Evolutionary conservation across 2,797 vertebrate species (phyloP).

Genomic region (Schizothorax lantsangensis): DNA sequence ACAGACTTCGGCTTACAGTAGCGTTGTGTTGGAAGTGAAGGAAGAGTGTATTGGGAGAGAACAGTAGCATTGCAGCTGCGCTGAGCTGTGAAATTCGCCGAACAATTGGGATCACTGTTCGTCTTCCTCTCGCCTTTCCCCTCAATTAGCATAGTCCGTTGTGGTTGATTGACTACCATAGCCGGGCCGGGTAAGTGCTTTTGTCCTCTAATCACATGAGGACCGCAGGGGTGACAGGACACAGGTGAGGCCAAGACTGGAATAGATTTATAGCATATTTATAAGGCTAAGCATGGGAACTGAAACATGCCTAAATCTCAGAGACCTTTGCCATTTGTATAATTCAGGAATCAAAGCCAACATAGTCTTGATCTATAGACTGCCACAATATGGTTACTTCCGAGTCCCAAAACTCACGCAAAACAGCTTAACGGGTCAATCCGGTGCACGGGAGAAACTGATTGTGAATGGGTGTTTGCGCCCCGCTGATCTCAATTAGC

Average conservation of each 20-base stretch:
- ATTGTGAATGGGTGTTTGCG: conserved; percentile 74
- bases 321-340: conserved; percentile 30
- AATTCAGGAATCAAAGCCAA: conserved; percentile 32
- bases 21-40: conserved; percentile 11
- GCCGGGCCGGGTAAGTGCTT: conserved; percentile 75
- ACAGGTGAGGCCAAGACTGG: conserved; percentile 83
- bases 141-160: conserved; percentile 87
- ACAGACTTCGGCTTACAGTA: conserved; percentile 32
- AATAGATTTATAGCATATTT: conserved; percentile 68
- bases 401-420: conserved; percentile 17
- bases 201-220: conserved; percentile 84
- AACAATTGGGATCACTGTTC: conserved; percentile 86
- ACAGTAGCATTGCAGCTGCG: conserved; percentile 79
- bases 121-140: conserved; percentile 78
- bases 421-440: conserved; percentile 26
- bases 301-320: conserved; percentile 42
- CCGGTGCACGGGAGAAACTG: conserved; percentile 69
- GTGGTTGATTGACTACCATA: conserved; percentile 85
- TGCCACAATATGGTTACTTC: not conserved
- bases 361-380: conserved; percentile 3
- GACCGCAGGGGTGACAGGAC: conserved; percentile 83
- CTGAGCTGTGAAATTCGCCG: conserved; percentile 78
- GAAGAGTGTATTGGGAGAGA: conserved; percentile 52
- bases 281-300: conserved; percentile 71
- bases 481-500: conserved; percentile 76